A percentile compares a stretch with the other conserved stretches of the same genome.
These are phyloP conservation scores for Caenorhabditis brenneri DNA, from an alignment of 1,140 invertebrate species.

Conservation along the genomic window DNA sequence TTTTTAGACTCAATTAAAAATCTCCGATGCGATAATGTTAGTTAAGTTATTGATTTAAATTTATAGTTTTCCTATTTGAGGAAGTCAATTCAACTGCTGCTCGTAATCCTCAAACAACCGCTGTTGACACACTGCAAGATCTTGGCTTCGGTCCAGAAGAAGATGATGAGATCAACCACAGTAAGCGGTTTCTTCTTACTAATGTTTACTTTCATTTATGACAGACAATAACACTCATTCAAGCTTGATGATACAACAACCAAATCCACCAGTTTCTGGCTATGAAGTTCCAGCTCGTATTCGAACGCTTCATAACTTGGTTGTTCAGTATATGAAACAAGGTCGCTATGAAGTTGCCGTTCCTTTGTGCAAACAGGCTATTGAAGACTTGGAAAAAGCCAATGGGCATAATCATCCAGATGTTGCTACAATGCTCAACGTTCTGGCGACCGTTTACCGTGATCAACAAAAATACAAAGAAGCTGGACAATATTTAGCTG, in stretches of 20 bases:
- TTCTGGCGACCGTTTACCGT: conserved; percentile 92
- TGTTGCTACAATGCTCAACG: conserved; percentile 99
- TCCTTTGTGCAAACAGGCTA: conserved; percentile 96
- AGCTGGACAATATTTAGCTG: conserved; percentile 94
- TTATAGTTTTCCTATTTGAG: neutral
- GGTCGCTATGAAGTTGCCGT: conserved; percentile 97
- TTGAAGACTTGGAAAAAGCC: conserved; percentile 98
- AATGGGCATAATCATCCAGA: conserved; percentile 98
- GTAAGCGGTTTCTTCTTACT: too few relatives aligned
- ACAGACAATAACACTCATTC: neutral
- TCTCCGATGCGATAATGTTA: conserved; percentile 81
- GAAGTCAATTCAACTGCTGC: neutral
- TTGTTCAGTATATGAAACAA: conserved; percentile 98
- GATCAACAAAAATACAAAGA: conserved; percentile 99
- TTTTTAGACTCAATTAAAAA: conserved; percentile 95
- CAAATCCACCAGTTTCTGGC: conserved; percentile 70
- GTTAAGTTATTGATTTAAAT: too few relatives aligned
- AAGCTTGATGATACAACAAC: neutral
- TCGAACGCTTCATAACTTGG: conserved; percentile 88
- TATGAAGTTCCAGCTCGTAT: conserved; percentile 94
- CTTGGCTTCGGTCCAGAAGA: conserved; percentile 70
- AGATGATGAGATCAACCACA: conserved; percentile 65
- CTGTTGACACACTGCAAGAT: conserved; percentile 64
- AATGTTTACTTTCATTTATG: too few relatives aligned
- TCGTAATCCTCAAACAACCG: conserved; percentile 19